Evolutionary conservation across 2,888 invertebrate species (phyloP).

Genomic region (Caenorhabditis drosophilae): DNA sequence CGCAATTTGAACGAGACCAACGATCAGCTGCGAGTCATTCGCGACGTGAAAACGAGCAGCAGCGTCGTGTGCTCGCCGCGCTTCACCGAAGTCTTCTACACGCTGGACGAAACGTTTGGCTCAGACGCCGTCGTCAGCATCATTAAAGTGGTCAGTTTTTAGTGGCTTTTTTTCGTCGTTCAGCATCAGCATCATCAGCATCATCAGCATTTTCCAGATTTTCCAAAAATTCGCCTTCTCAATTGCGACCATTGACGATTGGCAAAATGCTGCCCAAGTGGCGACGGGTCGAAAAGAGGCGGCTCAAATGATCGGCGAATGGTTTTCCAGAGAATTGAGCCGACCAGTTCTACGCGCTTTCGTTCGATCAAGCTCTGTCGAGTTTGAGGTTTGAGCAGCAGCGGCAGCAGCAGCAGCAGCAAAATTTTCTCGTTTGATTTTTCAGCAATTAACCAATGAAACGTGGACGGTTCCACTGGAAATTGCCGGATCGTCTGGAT

Average conservation of each 20-base stretch:
- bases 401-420: too few species aligned
- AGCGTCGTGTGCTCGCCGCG: slow-evolving; percentile 16
- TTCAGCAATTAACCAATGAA: slow-evolving; percentile 42
- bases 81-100: slow-evolving; percentile 41
- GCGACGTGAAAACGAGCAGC: slow-evolving; percentile 4
- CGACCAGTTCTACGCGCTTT: slow-evolving; percentile 39
- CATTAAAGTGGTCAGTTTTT: slow-evolving; percentile 29
- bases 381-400: slow-evolving; percentile 32
- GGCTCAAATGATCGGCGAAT: slow-evolving; percentile 29
- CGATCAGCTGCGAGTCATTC: slow-evolving; percentile 24
- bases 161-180: not conserved
- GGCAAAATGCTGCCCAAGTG: slow-evolving; percentile 28
- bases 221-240: slow-evolving; percentile 42
- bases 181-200: too few species aligned
- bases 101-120: slow-evolving; percentile 48
- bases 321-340: slow-evolving; percentile 17
- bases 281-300: slow-evolving; percentile 31
- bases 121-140: slow-evolving; percentile 38
- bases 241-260: slow-evolving; percentile 36
- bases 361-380: slow-evolving; percentile 27
- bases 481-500: slow-evolving; percentile 38
- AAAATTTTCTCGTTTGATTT: slow-evolving; percentile 1
- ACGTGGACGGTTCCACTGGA: slow-evolving; percentile 44
- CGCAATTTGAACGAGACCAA: slow-evolving; percentile 33
- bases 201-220: slow-evolving; percentile 33